phyloP scores from a whole-genome alignment of 1,140 invertebrate species.

The Neomicropteryx cornuta region DNA sequence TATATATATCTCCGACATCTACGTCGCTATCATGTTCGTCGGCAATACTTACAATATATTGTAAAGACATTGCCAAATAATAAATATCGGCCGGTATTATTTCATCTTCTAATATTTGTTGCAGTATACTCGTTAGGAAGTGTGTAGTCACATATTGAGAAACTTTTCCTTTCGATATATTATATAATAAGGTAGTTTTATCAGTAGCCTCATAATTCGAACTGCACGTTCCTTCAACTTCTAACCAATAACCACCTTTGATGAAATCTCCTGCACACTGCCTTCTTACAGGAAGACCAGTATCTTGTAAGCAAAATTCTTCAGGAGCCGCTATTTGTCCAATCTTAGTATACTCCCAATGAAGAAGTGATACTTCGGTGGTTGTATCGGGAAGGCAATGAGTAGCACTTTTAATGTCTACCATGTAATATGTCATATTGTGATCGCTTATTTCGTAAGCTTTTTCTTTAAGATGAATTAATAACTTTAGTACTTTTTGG shows the following conservation, averaged over 20 bases:
- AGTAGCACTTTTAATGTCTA: conserved; percentile 9
- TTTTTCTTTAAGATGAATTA: no score
- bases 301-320: conserved; percentile 20
- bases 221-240: conserved; percentile 14
- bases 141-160: conserved; percentile 20
- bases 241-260: conserved; percentile 18
- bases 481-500: no score
- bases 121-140: conserved; percentile 28
- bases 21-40: conserved; percentile 21
- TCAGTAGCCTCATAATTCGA: conserved; percentile 14
- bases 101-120: conserved; percentile 22
- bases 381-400: conserved; percentile 11
- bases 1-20: conserved; percentile 29
- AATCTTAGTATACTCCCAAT: conserved; percentile 15
- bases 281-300: conserved; percentile 18
- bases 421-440: no score
- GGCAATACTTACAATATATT: conserved; percentile 24
- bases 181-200: conserved; percentile 21
- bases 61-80: conserved; percentile 38
- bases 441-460: no score
- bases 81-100: conserved; percentile 40
- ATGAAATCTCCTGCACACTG: conserved; percentile 20
- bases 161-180: conserved; percentile 25
- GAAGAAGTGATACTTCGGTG: conserved; percentile 5
- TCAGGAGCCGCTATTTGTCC: conserved; percentile 15